These are phyloP conservation scores for Otocyon megalotis DNA, from an alignment of 2,113 vertebrate species.

Conservation along the genomic window DNA sequence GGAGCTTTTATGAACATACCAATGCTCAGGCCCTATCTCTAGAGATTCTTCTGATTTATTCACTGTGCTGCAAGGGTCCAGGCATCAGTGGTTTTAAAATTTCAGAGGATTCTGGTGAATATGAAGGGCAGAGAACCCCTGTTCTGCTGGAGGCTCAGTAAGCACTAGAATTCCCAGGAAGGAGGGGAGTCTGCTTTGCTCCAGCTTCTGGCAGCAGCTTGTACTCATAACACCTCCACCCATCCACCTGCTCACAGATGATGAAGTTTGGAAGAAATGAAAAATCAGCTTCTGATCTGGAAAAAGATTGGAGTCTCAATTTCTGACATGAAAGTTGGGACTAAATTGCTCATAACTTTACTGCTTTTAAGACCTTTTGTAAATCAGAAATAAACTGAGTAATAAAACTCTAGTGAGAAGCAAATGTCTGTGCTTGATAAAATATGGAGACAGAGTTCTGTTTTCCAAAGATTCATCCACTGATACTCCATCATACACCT, in stretches of 20 bases:
- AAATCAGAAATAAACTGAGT: conserved; percentile 48
- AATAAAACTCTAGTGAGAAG: conserved; percentile 7
- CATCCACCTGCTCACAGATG: neutral
- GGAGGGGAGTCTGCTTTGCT: neutral
- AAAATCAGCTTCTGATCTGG: neutral
- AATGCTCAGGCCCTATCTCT: neutral
- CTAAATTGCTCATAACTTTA: conserved; percentile 29
- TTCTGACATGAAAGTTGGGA: neutral
- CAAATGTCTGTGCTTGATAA: neutral
- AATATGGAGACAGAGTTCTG: neutral
- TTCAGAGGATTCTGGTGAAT: neutral
- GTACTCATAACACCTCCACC: neutral
- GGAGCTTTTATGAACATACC: conserved; percentile 10
- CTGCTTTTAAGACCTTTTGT: conserved; percentile 43
- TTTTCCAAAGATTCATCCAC: neutral
- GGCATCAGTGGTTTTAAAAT: neutral
- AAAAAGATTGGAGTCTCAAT: conserved; percentile 40
- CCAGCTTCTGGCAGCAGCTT: neutral
- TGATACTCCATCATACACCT: neutral
- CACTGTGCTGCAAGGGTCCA: neutral
- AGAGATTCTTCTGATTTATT: neutral
- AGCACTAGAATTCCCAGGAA: neutral
- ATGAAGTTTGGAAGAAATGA: conserved; percentile 3
- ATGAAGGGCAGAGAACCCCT: neutral
- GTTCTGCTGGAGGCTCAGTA: neutral